Conservation (phyloP, 2,113 vertebrate species). For the Cyprinodon brontotheroides region DNA sequence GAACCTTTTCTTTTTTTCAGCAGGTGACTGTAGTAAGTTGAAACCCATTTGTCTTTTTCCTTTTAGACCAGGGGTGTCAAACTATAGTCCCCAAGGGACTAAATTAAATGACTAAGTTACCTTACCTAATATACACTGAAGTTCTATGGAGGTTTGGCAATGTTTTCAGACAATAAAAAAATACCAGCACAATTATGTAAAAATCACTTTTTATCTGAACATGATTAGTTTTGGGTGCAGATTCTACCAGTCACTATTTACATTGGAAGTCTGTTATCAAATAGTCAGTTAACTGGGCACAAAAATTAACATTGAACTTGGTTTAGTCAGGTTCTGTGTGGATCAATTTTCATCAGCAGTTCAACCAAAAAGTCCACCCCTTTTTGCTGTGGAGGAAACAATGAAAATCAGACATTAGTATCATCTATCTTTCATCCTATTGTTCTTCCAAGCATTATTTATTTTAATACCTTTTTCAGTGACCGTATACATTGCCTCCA, state of each 20-base stretch:
- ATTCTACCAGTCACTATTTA: not conserved
- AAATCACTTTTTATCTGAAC: conserved; percentile 11
- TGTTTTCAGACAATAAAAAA: conserved; percentile 1
- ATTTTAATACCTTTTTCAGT: conserved; percentile 54
- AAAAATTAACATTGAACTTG: conserved; percentile 5
- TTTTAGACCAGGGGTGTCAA: too few relatives aligned
- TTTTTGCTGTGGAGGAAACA: conserved; percentile 49
- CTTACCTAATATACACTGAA: too few relatives aligned
- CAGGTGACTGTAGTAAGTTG: too few relatives aligned
- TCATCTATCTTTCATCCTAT: too few relatives aligned
- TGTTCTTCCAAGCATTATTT: not conserved
- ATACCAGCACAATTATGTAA: not conserved
- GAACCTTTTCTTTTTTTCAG: too few relatives aligned
- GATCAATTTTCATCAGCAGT: not conserved
- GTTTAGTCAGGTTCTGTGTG: not conserved
- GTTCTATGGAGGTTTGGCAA: not conserved
- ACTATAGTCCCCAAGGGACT: too few relatives aligned
- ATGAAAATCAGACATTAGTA: not conserved
- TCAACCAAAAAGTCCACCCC: conserved; percentile 47
- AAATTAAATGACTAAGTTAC: too few relatives aligned
- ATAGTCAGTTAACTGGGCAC: not conserved
- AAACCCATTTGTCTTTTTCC: too few relatives aligned
- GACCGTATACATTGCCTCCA: conserved; percentile 61
- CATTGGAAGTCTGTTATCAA: not conserved
- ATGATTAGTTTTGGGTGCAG: conserved; percentile 1